These are phyloP conservation scores for Gallinago nigripennis DNA, from an alignment of 2,797 vertebrate genomes.

Conservation along the genomic window DNA sequence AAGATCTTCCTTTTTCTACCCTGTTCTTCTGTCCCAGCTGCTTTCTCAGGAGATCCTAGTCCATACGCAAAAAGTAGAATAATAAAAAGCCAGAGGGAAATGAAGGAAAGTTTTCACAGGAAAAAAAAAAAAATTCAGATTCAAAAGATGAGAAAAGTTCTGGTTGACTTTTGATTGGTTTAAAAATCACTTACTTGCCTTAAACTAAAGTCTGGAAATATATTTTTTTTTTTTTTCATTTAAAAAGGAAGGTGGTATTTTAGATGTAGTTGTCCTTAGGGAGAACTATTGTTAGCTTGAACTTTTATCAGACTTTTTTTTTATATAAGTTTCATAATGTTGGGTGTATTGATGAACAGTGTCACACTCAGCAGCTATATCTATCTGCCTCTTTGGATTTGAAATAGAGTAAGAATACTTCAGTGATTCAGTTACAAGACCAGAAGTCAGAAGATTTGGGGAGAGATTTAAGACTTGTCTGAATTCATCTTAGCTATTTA, in stretches of 20 bases:
- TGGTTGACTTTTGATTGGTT: background rate
- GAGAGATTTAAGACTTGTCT: background rate
- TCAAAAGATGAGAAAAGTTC: background rate
- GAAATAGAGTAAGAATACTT: background rate
- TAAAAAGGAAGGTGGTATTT: background rate
- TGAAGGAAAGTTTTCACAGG: background rate
- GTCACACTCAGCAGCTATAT: background rate
- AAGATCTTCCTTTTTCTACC: background rate
- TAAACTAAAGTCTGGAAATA: background rate
- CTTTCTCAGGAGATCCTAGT: background rate
- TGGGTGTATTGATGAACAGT: background rate
- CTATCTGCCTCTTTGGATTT: background rate
- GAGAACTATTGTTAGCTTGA: background rate
- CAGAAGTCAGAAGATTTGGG: background rate
- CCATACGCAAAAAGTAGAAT: background rate
- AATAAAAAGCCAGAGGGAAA: background rate
- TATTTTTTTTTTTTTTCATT: background rate
- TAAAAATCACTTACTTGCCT: background rate
- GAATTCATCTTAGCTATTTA: background rate
- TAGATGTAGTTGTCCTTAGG: background rate
- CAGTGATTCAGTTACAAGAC: background rate
- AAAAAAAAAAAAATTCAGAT: background rate
- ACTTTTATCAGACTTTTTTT: background rate
- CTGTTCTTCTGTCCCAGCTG: background rate
- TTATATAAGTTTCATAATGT: background rate